Base-by-base conservation (phyloP, 2,888 invertebrate species). In the Desoria tigrina region DNA sequence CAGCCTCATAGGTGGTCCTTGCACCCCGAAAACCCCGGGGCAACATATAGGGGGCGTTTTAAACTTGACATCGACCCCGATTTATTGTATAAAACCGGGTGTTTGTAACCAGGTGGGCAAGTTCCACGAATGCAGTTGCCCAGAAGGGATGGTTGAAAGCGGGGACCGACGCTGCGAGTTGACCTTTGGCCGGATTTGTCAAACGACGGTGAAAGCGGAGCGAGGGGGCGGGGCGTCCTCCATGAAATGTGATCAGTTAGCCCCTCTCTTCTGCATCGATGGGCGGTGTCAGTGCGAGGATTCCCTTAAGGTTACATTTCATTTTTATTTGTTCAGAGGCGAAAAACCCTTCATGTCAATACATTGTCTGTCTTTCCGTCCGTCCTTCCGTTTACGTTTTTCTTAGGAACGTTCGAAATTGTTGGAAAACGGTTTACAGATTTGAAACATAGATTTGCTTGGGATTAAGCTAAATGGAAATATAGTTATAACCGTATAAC, bases 1-100 rank as follows among this genome's bases (percentile, higher is more conserved):
- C 23, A 64, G 61, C 37, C 28, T 58, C 2, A 57, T 69, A 0
- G 66, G 66, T 26, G 69, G 66, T 14, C 69, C 66, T 26, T 69
- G 69, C 55, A 64, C 63, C 1, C 49, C 62, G 1, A 51, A 51
- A 51, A 51, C 26, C 6, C 32, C 11, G 6, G 11, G 32, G 6
- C 32, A 32, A 11, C 32, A 32, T 32, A n/a, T n/a, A n/a, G n/a
- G n/a, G n/a, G n/a, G n/a, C n/a, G n/a, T n/a, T n/a, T n/a, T n/a
- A n/a, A n/a, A 16, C 6, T n/a, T 28, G 3, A 32, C 4, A 7
- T 7, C 53, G 27, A 32, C 62, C n/a, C 37, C 42, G 39, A 49
- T 55, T 6, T 37, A 42, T n/a, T 68, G 68, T 42, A 39, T 65
- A 11, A 9, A 16, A 21, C 54, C 49, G 1, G 61, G 64, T 2